These are phyloP conservation scores for Cepaea hortensis DNA, from an alignment of 2,888 invertebrate species.

Conservation along the genomic window DNA sequence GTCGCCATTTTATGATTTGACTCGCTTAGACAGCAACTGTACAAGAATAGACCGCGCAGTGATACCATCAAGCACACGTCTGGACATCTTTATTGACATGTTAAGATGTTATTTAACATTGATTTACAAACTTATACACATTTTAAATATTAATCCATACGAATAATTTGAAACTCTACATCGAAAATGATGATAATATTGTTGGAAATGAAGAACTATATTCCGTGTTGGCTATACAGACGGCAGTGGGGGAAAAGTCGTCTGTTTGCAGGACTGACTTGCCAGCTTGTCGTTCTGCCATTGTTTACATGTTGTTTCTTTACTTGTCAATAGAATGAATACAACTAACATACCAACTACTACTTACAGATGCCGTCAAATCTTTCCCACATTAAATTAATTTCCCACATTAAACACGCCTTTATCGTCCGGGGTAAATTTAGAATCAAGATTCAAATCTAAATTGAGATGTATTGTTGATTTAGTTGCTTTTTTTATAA, in stretches of 20 bases:
- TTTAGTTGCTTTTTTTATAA: no score
- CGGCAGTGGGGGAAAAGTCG: background rate
- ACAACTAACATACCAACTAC: no score
- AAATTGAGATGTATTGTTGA: no score
- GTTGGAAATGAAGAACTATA: conserved; percentile 11
- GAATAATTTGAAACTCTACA: background rate
- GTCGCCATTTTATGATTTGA: conserved; percentile 42
- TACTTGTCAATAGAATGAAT: no score
- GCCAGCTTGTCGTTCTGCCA: conserved; percentile 6
- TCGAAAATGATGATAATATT: background rate
- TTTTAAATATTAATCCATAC: background rate
- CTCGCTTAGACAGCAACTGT: background rate
- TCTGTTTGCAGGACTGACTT: background rate
- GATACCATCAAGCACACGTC: background rate
- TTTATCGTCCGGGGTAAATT: no score
- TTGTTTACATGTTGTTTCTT: no score
- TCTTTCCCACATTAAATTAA: no score
- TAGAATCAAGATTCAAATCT: no score
- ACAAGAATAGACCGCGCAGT: conserved; percentile 17
- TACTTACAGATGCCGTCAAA: no score
- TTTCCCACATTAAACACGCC: no score
- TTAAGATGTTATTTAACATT: background rate
- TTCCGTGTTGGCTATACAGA: background rate
- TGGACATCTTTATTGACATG: background rate
- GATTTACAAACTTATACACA: background rate